A percentile compares a stretch with the other conserved stretches of the same genome.
Evolutionary conservation across 2,888 invertebrate species (phyloP).

Genomic region (Charanyca ferruginea): DNA sequence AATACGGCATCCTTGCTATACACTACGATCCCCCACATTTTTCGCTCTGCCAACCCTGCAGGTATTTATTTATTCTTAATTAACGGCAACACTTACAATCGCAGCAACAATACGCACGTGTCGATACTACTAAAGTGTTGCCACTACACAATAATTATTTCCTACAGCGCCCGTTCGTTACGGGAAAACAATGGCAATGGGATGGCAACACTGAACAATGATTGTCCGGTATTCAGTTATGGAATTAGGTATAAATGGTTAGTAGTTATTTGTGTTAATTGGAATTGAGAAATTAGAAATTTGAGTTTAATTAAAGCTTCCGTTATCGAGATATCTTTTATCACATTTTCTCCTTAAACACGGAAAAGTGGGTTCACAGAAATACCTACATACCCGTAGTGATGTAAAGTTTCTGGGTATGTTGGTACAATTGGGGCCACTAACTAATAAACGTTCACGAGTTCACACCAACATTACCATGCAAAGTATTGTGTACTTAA

Average conservation of each 20-base stretch:
- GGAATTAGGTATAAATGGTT: conserved; percentile 69
- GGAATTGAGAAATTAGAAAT: conserved; percentile 24
- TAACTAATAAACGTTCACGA: too few species aligned
- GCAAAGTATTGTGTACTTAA: not conserved
- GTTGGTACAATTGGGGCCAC: not conserved
- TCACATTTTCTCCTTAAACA: not conserved
- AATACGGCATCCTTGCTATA: conserved; percentile 4
- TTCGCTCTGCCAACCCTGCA: conserved; percentile 42
- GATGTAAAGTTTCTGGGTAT: not conserved
- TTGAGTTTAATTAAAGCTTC: conserved; percentile 11
- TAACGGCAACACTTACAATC: conserved; percentile 63
- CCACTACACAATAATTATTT: conserved; percentile 88
- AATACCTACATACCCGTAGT: not conserved
- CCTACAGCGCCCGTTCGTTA: conserved; percentile 82
- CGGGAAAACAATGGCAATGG: conserved; percentile 76
- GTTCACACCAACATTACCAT: too few species aligned
- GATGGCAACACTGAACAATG: conserved; percentile 82
- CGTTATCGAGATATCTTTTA: not conserved
- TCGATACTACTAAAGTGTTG: conserved; percentile 82
- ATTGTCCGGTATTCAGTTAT: conserved; percentile 70
- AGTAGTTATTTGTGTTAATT: conserved; percentile 56
- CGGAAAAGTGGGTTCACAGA: not conserved
- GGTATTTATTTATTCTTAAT: conserved; percentile 64
- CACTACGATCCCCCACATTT: conserved; percentile 30
- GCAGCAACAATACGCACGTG: conserved; percentile 75